Base-by-base conservation (phyloP, 1,140 invertebrate species). In the Vanessa atalanta region DNA sequence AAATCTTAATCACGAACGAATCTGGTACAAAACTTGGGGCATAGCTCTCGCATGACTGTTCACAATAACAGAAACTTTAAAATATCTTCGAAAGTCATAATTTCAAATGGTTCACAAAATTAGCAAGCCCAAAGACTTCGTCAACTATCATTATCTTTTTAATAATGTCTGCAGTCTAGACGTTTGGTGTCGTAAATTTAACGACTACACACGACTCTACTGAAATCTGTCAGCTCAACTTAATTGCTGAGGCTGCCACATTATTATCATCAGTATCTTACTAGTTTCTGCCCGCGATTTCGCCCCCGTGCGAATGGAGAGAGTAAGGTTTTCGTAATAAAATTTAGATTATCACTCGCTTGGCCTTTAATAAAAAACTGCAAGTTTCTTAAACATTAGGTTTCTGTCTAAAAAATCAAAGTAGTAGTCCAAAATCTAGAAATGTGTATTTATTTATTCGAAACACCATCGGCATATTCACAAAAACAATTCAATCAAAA, bases 151-250 rank as follows among this genome's bases (percentile, higher is more conserved):
- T 72, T 75, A 78, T 70, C 70, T 78, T 75, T 72, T 72, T 70
- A 67, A 70, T 78, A 75, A 77, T 77, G 75, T 78, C 72, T 71
- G 72, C 68, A 71, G 76, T 74, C 77, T 78, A 78, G 77, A 78
- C 77, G 16, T 65, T 23, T 47, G 50, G 26, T 6, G 60, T 72
- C 64, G 70, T 72, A 57, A 72, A 48, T 57, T 69, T 74, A 53
- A 69, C 71, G 48, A 51, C 26, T n/a, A 31, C 12, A 15, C 16
- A n/a, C 16, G 20, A 57, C n/a, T 12, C 11, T 23, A 57, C 48
- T 51, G 48, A 51, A 14, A 57, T 23, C 55, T 57, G 20, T 23
- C 16, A 57, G 55, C 55, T 14, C 20, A 20, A 12, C 23, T 60
- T 20, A 55, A 20, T 12, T 26, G 51, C n/a, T 5, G 7, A n/a